Percentiles rank a stretch among this genome's conserved stretches.
Conservation (phyloP, 2,888 invertebrate species). For the Drosophila birchii region DNA sequence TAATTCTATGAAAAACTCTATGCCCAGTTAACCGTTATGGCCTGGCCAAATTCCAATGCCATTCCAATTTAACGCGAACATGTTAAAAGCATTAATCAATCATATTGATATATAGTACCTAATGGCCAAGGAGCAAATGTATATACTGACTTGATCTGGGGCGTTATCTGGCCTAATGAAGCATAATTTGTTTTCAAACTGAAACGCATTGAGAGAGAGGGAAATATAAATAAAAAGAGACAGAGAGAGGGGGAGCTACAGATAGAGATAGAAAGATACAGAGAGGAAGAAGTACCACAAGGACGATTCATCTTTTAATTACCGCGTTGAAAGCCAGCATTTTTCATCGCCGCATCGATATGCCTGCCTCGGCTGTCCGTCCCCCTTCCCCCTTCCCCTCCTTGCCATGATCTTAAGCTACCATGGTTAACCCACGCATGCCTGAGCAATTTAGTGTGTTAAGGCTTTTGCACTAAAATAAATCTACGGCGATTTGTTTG, state of each 20-base stretch:
- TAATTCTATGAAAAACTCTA: not conserved
- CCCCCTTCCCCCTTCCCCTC: conserved; percentile 8
- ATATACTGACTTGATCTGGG: conserved; percentile 69
- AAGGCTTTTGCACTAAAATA: conserved; percentile 75
- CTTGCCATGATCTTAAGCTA: conserved; percentile 14
- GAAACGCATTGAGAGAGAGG: not conserved
- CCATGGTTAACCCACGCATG: conserved; percentile 65
- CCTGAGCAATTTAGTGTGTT: conserved; percentile 62
- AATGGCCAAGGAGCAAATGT: conserved; percentile 10
- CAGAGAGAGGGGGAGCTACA: not conserved
- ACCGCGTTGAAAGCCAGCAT: conserved; percentile 83
- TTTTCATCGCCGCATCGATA: conserved; percentile 76
- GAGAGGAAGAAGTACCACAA: conserved; percentile 18
- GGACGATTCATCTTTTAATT: conserved; percentile 84
- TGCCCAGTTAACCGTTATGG: conserved; percentile 24
- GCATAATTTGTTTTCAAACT: conserved; percentile 71
- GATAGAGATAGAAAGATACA: not conserved
- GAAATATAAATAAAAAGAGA: not conserved
- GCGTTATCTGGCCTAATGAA: conserved; percentile 82
- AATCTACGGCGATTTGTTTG: conserved; percentile 79
- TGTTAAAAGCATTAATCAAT: conserved; percentile 80
- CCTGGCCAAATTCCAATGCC: conserved; percentile 27
- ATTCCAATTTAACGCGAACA: conserved; percentile 41
- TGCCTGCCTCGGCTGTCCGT: not conserved
- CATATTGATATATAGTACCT: conserved; percentile 54